phyloP scores from a whole-genome alignment of 2,888 invertebrate genomes.

The Pyrrhia umbra region DNA sequence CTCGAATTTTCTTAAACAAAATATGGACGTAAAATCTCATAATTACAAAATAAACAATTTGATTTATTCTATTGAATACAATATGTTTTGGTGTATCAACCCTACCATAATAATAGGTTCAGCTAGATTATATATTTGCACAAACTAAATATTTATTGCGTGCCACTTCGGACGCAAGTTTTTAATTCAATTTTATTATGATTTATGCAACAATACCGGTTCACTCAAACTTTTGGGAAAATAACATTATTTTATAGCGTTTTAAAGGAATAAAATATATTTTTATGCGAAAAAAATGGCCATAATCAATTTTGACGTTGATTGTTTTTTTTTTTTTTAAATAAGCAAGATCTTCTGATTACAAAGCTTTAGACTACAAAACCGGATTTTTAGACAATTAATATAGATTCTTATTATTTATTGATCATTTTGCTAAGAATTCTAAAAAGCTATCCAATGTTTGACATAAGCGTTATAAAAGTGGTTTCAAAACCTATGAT shows the following conservation, averaged over 20 bases:
- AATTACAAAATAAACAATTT: too few species aligned
- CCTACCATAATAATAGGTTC: background rate
- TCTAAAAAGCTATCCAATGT: too few species aligned
- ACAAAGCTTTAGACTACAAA: too few species aligned
- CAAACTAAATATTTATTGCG: slow-evolving; percentile 24
- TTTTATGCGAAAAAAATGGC: background rate
- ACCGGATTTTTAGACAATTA: too few species aligned
- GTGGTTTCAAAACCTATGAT: background rate
- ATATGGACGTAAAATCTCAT: too few species aligned
- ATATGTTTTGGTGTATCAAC: background rate
- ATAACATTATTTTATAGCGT: slow-evolving; percentile 19
- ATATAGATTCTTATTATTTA: too few species aligned
- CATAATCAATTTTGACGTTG: slow-evolving; percentile 1
- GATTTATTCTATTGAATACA: too few species aligned
- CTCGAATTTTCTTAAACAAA: too few species aligned
- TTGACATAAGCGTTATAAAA: too few species aligned
- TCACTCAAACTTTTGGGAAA: background rate
- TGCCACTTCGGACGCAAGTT: slow-evolving; percentile 7
- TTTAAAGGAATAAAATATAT: background rate
- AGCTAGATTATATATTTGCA: slow-evolving; percentile 6
- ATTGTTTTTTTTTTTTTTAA: too few species aligned
- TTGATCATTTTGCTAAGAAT: too few species aligned
- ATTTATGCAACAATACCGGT: slow-evolving; percentile 14
- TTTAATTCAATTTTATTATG: slow-evolving; percentile 35
- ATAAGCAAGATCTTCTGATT: too few species aligned